These are phyloP conservation scores for Bostrychus sinensis DNA, from an alignment of 2,113 vertebrate genomes.

Conservation along the genomic window DNA sequence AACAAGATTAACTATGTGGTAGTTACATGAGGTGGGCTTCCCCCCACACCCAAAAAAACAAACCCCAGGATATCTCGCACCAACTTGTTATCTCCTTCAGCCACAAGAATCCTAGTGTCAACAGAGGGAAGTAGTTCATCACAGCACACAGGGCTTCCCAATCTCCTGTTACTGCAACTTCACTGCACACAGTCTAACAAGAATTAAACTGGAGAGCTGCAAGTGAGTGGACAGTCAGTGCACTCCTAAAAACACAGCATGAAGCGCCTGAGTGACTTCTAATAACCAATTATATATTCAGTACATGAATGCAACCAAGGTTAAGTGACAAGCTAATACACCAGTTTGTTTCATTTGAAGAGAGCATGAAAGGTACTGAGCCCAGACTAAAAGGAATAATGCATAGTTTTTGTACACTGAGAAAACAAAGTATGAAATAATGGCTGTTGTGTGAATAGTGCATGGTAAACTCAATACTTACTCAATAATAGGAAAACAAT, in stretches of 20 bases:
- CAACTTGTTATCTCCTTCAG: slow-evolving; percentile 27
- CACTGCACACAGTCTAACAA: slow-evolving; percentile 39
- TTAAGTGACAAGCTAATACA: background rate
- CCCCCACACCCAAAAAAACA: slow-evolving; percentile 26
- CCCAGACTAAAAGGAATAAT: too few relatives aligned
- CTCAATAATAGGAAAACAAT: background rate
- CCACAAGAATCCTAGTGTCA: slow-evolving; percentile 29
- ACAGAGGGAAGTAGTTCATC: slow-evolving; percentile 48
- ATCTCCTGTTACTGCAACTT: slow-evolving; percentile 65
- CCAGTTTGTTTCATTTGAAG: background rate
- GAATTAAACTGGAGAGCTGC: slow-evolving; percentile 37
- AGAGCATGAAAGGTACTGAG: background rate
- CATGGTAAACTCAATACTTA: slow-evolving; percentile 3
- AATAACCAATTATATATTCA: background rate
- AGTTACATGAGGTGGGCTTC: slow-evolving; percentile 22
- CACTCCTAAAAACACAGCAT: slow-evolving; percentile 24
- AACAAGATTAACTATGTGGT: slow-evolving; percentile 36
- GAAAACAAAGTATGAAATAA: too few relatives aligned
- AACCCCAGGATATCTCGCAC: slow-evolving; percentile 34
- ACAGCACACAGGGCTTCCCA: slow-evolving; percentile 51
- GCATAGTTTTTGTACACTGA: background rate
- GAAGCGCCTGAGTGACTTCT: slow-evolving; percentile 9
- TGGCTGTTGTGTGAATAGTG: slow-evolving; percentile 1
- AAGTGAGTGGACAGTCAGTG: slow-evolving; percentile 24
- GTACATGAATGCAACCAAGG: background rate